Evolutionary conservation across 2,797 vertebrate genomes (phyloP).

Genomic region (Myiotriccus ornatus): DNA sequence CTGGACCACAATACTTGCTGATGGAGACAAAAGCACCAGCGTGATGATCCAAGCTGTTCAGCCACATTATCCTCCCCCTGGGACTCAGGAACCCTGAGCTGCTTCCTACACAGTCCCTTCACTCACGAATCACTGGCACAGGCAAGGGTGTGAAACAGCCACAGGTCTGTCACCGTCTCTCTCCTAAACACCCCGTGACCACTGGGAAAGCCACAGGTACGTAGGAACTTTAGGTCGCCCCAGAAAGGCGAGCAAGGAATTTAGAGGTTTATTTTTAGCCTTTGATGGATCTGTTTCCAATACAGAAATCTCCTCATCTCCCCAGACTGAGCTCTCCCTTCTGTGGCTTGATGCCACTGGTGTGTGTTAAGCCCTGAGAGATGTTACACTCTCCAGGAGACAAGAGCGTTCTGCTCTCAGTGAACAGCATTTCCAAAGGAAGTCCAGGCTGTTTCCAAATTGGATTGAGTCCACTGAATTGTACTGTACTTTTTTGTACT

Average conservation of each 20-base stretch:
- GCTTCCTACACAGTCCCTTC: neutral
- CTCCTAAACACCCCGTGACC: neutral
- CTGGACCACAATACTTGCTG: neutral
- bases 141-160: neutral
- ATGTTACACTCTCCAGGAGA: neutral
- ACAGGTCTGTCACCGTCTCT: neutral
- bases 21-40: neutral
- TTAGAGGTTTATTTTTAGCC: neutral
- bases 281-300: neutral
- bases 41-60: neutral
- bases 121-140: neutral
- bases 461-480: neutral
- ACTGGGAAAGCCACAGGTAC: neutral
- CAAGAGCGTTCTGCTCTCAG: neutral
- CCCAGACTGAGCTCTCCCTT: neutral
- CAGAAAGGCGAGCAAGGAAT: neutral
- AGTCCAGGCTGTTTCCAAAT: neutral
- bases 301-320: neutral
- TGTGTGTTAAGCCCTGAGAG: neutral
- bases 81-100: neutral
- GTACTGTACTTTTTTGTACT: neutral
- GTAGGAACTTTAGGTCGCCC: neutral
- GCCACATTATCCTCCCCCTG: neutral
- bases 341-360: neutral
- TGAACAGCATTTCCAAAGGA: neutral